phyloP scores from a whole-genome alignment of 1,140 invertebrate genomes.

The Brachionus plicatilis region DNA sequence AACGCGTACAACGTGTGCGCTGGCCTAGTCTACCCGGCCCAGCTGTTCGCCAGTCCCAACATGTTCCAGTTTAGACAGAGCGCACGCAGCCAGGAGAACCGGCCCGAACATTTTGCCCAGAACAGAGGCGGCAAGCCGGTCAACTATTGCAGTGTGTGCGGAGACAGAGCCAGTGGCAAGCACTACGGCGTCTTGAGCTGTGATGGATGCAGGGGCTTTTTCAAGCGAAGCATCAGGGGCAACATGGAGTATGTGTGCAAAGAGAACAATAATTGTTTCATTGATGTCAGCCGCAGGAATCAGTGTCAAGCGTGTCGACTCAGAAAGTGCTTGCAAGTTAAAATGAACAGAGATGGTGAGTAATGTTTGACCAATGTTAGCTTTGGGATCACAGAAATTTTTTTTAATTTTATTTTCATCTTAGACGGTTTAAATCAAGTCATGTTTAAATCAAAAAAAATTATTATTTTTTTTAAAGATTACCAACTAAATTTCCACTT shows the following conservation, averaged over 20 bases:
- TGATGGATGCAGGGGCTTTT: conserved; percentile 74
- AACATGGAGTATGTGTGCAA: conserved; percentile 89
- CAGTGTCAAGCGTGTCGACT: conserved; percentile 92
- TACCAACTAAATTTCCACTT: too few relatives aligned
- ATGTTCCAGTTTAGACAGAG: background rate
- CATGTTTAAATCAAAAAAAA: too few relatives aligned
- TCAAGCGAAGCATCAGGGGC: conserved; percentile 76
- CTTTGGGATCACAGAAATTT: background rate
- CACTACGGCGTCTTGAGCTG: conserved; percentile 57
- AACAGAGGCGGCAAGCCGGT: background rate
- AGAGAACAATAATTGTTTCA: conserved; percentile 76
- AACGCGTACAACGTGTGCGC: background rate
- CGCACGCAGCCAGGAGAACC: background rate
- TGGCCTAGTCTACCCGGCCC: background rate
- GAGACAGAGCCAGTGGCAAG: conserved; percentile 55
- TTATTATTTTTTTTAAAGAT: too few relatives aligned
- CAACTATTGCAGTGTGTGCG: conserved; percentile 53
- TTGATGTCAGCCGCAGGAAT: conserved; percentile 82
- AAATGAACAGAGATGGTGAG: conserved; percentile 91
- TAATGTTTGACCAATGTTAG: background rate
- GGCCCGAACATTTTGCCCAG: background rate
- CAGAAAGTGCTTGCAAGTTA: conserved; percentile 80
- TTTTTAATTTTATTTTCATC: too few relatives aligned
- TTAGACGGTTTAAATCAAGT: too few relatives aligned
- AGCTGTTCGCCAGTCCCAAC: background rate